Base-by-base conservation (phyloP, 2,888 invertebrate species). In the Ephialtes manifestator region DNA sequence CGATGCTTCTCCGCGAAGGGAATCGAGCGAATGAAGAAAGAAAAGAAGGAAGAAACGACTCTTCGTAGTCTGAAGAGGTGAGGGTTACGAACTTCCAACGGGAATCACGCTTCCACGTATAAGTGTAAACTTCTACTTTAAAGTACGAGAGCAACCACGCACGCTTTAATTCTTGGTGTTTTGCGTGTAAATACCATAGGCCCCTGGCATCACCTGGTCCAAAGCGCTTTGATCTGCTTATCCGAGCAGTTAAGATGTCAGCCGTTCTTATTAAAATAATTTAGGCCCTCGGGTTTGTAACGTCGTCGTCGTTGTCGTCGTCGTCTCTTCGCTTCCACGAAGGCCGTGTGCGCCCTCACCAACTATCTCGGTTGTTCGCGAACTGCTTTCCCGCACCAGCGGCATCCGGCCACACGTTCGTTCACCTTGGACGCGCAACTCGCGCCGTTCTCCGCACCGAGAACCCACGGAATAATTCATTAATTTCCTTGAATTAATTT, bases 241-340 rank as follows among this genome's bases (percentile, higher is more conserved):
- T 91, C 88, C 89, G 87, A 89, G 89, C 89, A 91, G 89, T 93
- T 92, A 92, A 92, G 87, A 90, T 87, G 91, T 92, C 93, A 90
- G 82, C 86, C 87, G 82, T 91, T 87, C 90, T 92, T 92, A 92
- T 92, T 91, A 90, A 92, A 91, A 92, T 92, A 91, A 92, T 92
- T 91, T 89, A 88, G 84, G 71, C 84, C 86, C 86, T 80, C 80
- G 83, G 74, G 80, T 65, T 20, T 46, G 71, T 81, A 81, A 70
- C 70, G 68, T 75, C 71, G 77, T 78, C 70, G 75, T 67, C 79
- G 60, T 81, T 78, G 71, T 76, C 60, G 78, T 79, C 76, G 81
- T 72, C 80, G 70, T 80, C 68, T 77, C 63, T 74, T 2, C 60
- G 71, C 70, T 87, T 87, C 86, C 86, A 78, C 81, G 86, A 86